phyloP scores from a whole-genome alignment of 2,888 invertebrate genomes.

The Dimorphilus gyrociliatus region DNA sequence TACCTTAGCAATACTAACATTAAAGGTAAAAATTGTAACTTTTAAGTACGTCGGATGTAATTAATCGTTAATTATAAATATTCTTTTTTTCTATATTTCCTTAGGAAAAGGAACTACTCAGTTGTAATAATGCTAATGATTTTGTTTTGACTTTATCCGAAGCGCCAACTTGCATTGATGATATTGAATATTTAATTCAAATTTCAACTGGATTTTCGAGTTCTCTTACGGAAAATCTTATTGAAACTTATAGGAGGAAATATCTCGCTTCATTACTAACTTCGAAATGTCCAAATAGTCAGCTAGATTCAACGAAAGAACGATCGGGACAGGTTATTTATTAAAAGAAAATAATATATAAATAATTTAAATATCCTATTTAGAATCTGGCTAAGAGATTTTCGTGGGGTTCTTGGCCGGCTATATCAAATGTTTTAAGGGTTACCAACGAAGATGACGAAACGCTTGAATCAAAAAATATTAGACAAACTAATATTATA shows the following conservation, averaged over 20 bases:
- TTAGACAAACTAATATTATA: slow-evolving; percentile 88
- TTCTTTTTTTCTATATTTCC: too few relatives aligned
- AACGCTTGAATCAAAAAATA: slow-evolving; percentile 64
- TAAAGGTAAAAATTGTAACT: slow-evolving; percentile 44
- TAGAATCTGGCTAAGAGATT: too few relatives aligned
- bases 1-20: slow-evolving; percentile 81
- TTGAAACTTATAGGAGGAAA: slow-evolving; percentile 73
- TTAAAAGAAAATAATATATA: not conserved
- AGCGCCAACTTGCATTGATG: slow-evolving; percentile 73
- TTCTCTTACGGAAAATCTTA: slow-evolving; percentile 60
- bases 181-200: slow-evolving; percentile 51
- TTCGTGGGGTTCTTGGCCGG: too few relatives aligned
- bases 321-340: slow-evolving; percentile 64
- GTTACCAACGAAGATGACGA: slow-evolving; percentile 43
- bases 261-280: slow-evolving; percentile 91
- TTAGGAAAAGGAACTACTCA: too few relatives aligned
- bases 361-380: too few relatives aligned
- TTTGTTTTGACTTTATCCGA: slow-evolving; percentile 93
- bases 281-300: slow-evolving; percentile 80
- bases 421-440: too few relatives aligned
- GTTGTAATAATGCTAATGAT: slow-evolving; percentile 84
- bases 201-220: slow-evolving; percentile 57
- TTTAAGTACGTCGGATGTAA: slow-evolving; percentile 7
- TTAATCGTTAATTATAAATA: too few relatives aligned
- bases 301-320: slow-evolving; percentile 72